Conservation (phyloP, 2,888 invertebrate species). For the Rhimphoctona megacephalus region DNA sequence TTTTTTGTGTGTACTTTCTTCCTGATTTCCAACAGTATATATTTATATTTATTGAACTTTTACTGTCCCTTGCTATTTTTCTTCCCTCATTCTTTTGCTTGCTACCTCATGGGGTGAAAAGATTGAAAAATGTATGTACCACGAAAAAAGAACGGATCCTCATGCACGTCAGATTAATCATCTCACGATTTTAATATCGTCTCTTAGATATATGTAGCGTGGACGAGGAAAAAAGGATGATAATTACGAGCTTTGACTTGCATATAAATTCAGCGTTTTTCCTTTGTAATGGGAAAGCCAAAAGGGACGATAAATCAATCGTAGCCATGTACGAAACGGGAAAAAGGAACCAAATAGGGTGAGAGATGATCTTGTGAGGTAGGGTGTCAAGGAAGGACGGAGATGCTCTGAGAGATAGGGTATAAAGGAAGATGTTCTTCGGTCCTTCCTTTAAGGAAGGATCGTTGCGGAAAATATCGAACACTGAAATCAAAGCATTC, state of each 20-base stretch:
- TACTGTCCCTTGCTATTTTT: not conserved
- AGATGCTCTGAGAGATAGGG: not conserved
- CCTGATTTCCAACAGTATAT: not conserved
- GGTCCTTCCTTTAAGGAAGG: constrained; percentile 14
- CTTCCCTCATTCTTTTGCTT: not conserved
- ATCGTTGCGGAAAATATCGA: constrained; percentile 2
- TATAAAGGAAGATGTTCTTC: constrained; percentile 14
- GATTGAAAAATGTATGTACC: constrained; percentile 3
- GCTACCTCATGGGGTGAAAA: not conserved
- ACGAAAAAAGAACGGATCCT: constrained; percentile 14
- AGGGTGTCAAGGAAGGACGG: constrained; percentile 11
- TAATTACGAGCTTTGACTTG: constrained; percentile 55
- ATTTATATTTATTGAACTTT: not conserved
- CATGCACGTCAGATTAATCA: constrained; percentile 58
- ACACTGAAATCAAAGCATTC: constrained; percentile 25
- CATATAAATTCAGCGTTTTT: constrained; percentile 54
- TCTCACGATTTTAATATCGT: constrained; percentile 58
- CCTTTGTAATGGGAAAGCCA: constrained; percentile 23
- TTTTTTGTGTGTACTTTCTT: not conserved
- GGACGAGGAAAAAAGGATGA: constrained; percentile 1
- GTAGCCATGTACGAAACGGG: constrained; percentile 20
- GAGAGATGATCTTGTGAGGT: constrained; percentile 10
- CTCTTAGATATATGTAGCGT: not conserved
- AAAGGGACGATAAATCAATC: constrained; percentile 64
- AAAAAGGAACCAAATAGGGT: constrained; percentile 19